Conservation (phyloP, 2,888 invertebrate species). For the Hydrotaea cyrtoneurina region DNA sequence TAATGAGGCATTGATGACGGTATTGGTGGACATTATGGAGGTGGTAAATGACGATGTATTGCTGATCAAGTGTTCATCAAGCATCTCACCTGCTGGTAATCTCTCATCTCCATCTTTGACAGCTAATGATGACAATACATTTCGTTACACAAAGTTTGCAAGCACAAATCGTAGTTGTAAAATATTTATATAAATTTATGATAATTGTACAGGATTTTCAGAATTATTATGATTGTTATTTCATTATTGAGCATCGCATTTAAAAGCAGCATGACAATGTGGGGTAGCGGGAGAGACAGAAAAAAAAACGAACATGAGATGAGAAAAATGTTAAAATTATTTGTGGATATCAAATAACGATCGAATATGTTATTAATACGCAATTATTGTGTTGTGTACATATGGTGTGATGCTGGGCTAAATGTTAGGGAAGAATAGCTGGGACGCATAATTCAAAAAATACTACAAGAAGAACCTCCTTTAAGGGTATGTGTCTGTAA, state of each 20-base stretch:
- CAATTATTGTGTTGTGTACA: background rate
- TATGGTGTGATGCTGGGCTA: background rate
- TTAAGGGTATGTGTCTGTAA: no score
- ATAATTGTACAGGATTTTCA: slow-evolving; percentile 15
- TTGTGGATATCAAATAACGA: background rate
- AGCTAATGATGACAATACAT: slow-evolving; percentile 79
- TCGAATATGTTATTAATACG: background rate
- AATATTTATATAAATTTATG: slow-evolving; percentile 21
- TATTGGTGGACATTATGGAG: slow-evolving; percentile 68
- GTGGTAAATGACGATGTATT: slow-evolving; percentile 69
- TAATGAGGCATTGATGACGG: slow-evolving; percentile 67
- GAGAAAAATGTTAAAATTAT: background rate
- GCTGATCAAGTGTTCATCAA: slow-evolving; percentile 72
- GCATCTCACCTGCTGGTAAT: slow-evolving; percentile 85
- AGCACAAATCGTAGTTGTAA: slow-evolving; percentile 41
- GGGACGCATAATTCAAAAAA: no score
- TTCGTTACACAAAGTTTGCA: slow-evolving; percentile 5
- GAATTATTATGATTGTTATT: slow-evolving; percentile 20
- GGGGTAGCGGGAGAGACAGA: slow-evolving; percentile 57
- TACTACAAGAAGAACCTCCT: no score
- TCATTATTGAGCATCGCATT: slow-evolving; percentile 37
- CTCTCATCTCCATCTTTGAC: slow-evolving; percentile 86
- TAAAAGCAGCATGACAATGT: slow-evolving; percentile 66
- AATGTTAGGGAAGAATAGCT: background rate
- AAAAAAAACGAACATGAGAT: slow-evolving; percentile 6